Evolutionary conservation across 2,797 vertebrate genomes (phyloP), one percentile per base, ranked within the genome.

Genomic region (Phrynocephalus vlangalii): DNA sequence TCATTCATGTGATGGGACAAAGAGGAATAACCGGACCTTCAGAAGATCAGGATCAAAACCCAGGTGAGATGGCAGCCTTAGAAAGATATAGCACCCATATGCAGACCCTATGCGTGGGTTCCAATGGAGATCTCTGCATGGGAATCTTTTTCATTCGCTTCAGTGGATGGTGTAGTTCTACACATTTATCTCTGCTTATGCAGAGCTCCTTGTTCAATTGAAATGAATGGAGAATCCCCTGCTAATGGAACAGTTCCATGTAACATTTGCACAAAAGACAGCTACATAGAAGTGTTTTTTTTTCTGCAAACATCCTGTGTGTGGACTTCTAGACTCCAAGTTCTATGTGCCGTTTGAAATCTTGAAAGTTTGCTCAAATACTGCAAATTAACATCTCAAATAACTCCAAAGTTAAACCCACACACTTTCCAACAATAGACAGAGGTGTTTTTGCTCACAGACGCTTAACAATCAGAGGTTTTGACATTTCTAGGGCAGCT

Each of bases 401-500:
- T 82, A 84, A 60, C 68, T 82, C 72, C 44, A 72, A 79, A 87
- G 44, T 84, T 84, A 82, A 87, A 56, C 75, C 67, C 68, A 24
- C 67, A 67, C 75, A 16, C 30, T 89, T 91, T 82, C 82, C 50
- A 84, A 82, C 81, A 87, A 79, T 82, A 89, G 78, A 52, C 44
- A 20, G 83, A 89, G 79, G 82, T 88, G 83, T 77, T 81, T 75
- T 30, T n/a, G 10, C 68, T 75, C 60, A 66, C 38, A 71, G 60
- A 79, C 79, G 83, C 44, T 79, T 73, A 83, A 28, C 73, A 56
- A 70, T 84, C 66, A 86, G 71, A 24, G 38, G 77, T 77, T 81
- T 60, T 91, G 90, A 80, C 84, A 83, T 86, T 83, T 81, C 71
- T 86, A 81, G 84, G 77, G 50, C 77, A 72, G 70, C 50, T 68